Evolutionary conservation across 2,797 vertebrate species (phyloP), one percentile per base, ranked within the genome.

Genomic region (Mormyrops attenuatus): DNA sequence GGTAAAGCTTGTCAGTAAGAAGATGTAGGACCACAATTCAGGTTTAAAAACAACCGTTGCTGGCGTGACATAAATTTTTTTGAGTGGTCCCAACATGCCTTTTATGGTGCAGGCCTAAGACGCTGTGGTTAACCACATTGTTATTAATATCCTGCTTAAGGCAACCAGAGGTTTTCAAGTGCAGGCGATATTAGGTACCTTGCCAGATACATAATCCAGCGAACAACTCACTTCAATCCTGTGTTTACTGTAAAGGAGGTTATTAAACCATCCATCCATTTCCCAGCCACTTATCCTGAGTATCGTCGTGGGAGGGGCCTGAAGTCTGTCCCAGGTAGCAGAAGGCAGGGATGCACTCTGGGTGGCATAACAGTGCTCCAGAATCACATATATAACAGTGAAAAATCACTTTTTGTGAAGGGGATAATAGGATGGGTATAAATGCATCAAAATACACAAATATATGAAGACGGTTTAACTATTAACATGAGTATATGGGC

Each of bases 231-330:
- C n/a, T 53, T 86, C 44, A 53, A 55, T 13, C 26, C 82, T 52
- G 47, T 49, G 49, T 73, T 73, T 73, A 73, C 38, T 47, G 77
- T 47, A 47, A 47, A 82, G 34, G 77, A 47, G 38, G 17, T 20
- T 80, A 80, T 44, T 44, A 82, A n/a, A 82, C 41, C 17, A 82
- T 82, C 77, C 77, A n/a, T 82, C 77, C 38, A 80, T 80, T n/a
- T n/a, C 41, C 77, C 20, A 44, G 41, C 41, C 77, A 47, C 77
- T 82, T 82, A 82, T 9, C 17, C 41, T n/a, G 77, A 82, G 77
- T 47, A 1, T 44, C 15, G 1, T 3, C 9, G 41, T 82, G 41
- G 77, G 38, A 4, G 66, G 30, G 13, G 66, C 66, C 30, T 8
- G 41, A 41, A 44, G 41, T n/a, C 41, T 47, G 38, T 82, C 77